Evolutionary conservation across 2,113 vertebrate species (phyloP).

Genomic region (Gallinago media): DNA sequence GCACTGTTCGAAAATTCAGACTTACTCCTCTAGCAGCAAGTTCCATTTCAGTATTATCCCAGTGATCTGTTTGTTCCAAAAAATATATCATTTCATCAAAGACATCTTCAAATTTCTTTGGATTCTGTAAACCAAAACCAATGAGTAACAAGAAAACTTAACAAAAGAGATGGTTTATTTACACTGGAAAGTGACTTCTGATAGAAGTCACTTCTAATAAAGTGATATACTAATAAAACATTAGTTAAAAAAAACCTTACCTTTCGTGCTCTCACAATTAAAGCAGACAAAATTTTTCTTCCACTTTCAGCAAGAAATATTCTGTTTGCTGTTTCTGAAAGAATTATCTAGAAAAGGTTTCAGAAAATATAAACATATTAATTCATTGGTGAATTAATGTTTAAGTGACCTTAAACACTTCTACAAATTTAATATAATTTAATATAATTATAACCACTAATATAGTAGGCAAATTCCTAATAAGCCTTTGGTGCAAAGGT

Average conservation of each 20-base stretch:
- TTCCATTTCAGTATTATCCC: conserved; percentile 91
- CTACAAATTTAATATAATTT: neutral
- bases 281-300: conserved; percentile 91
- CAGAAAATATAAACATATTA: neutral
- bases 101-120: conserved; percentile 94
- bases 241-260: conserved; percentile 71
- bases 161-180: neutral
- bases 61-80: conserved; percentile 91
- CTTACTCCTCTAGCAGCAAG: conserved; percentile 91
- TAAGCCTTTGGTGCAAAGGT: neutral
- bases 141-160: neutral
- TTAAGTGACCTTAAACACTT: neutral
- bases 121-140: conserved; percentile 81
- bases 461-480: neutral
- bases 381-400: neutral
- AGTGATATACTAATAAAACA: neutral
- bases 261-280: conserved; percentile 92
- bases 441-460: neutral
- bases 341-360: conserved; percentile 82
- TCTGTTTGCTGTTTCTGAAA: conserved; percentile 88
- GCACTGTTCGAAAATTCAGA: conserved; percentile 5
- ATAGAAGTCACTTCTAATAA: neutral
- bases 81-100: conserved; percentile 96
- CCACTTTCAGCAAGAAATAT: conserved; percentile 91
- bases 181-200: neutral